Base-by-base conservation (phyloP, 2,888 invertebrate species). In the Carcina quercana region DNA sequence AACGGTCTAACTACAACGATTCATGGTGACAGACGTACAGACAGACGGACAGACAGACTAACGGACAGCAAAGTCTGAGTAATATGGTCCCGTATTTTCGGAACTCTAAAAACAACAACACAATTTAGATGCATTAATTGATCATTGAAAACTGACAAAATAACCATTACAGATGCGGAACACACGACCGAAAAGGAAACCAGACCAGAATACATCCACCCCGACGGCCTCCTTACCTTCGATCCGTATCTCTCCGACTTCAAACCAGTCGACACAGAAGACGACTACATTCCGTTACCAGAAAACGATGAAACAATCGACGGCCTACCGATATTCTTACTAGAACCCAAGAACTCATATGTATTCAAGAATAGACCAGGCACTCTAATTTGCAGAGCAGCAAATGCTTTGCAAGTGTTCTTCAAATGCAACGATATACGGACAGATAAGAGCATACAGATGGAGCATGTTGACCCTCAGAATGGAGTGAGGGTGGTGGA, bases 281-380 rank as follows among this genome's bases (percentile, higher is more conserved):
- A 83, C 19, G 87, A 86, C 38, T 84, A 82, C 42, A 76, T 83
- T 38, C 79, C 79, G 0, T 40, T 82, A 28, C 82, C 80, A 45
- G 83, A 80, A 49, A 91, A 90, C 48, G 82, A 82, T 21, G 80
- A 82, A 50, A 89, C 88, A 5, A 88, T 89, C 36, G 91, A 90
- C 30, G 89, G 91, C 24, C 75, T 93, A 42, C 96, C 97, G 8
- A 90, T 94, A 45, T 97, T 97, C 66, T 87, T 95, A 11, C 85
- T 90, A 42, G 95, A 97, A 64, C 97, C 97, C 1, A 89, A 93
- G 55, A 91, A 94, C 65, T 88, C 93, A 1, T 97, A 91, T 74
- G 95, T 97, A 39, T 89, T 96, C 24, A 92, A 95, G 62, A 94
- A 91, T 56, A 92, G 94, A 51, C 95, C 97, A 17, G 96, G 96